Base-by-base conservation (phyloP, 2,113 vertebrate species). In the Oceanodroma tethys region DNA sequence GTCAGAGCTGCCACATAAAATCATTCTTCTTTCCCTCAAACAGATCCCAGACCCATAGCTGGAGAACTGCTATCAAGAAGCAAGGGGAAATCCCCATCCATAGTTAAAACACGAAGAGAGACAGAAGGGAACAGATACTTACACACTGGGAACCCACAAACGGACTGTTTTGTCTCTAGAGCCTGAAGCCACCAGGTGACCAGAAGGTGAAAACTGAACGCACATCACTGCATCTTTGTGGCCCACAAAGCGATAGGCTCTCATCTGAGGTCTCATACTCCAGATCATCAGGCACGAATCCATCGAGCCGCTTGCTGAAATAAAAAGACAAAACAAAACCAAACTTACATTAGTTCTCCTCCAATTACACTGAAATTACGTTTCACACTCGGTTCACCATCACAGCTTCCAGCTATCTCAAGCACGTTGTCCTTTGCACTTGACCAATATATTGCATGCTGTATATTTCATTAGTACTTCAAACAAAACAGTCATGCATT, bases 111-210 rank as follows among this genome's bases (percentile, higher is more conserved):
- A 60, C 56, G 65, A n/a, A 59, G 36, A 80, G 16, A 81, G 15
- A 45, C 16, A 45, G 34, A 81, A 78, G 10, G 43, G 16, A 72
- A 47, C 0, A 62, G 71, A 96, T 52, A 98, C 99, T 98, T 97
- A 99, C 99, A 98, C 96, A 52, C 97, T 99, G 53, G 99, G 99
- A n/a, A 99, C 95, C 99, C 99, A 99, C 34, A 99, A 98, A 30
- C 99, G 99, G 25, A 99, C 99, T 18, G 99, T 99, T 97, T 99
- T 99, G 97, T 99, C 99, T 67, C 99, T 98, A 63, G 99, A 99
- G 34, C 99, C 98, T 1, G 99, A 99, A 36, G 99, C 99, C 67
- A 99, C 97, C 34, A 99, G 98, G 84, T 99, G 99, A 59, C 99
- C 99, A 1, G 99, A 99, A 12, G 99, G 99, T 45, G 99, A 99